Base-by-base conservation (phyloP, 53 echinoderm and acorn worm species). In the Pentamera pediparva region DNA sequence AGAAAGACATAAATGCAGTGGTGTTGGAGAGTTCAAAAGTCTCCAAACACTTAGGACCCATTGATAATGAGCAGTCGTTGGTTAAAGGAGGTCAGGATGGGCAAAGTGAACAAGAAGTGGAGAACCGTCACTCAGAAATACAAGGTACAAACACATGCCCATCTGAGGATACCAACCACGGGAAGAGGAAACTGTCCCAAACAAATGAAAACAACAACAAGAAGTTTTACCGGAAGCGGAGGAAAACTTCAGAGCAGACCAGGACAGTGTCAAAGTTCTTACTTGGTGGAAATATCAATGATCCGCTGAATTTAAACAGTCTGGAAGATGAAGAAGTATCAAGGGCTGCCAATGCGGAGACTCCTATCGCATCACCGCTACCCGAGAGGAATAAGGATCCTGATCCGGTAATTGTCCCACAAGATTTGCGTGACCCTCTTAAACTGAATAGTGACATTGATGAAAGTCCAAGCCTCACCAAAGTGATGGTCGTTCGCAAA, bases 261-360 rank as follows among this genome's bases (percentile, higher is more conserved):
- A 77, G 78, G n/a, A 76, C 83, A 6, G 67, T 67, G 15, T 43
- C 43, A 41, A 85, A 91, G 65, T 95, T 95, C 75, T 75, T 95
- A n/a, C 61, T 95, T 28, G 95, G 95, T 10, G 95, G 95, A 10
- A 79, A 60, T 45, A 82, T 83, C 35, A 82, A 79, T 20, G 95
- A 95, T 53, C 95, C 95, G 5, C 56, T 95, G 65, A 95, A 95
- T 70, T 76, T 95, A 74, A 95, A 95, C 70, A 95, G 95, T 61
- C 73, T 95, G 6, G 80, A 65, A 22, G 82, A 90, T 79, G 90
- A 80, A 52, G 88, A 90, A 61, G 65, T 87, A 29, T 89, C 89
- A 36, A 86, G 78, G 61, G 48, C 76, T 28, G 71, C 80, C 9
- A 89, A 89, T 82, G 86, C 86, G 6, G 78, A 62, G 19, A 87